Evolutionary conservation across 2,113 vertebrate species (phyloP).

Genomic region (Himantopus leucocephalus): DNA sequence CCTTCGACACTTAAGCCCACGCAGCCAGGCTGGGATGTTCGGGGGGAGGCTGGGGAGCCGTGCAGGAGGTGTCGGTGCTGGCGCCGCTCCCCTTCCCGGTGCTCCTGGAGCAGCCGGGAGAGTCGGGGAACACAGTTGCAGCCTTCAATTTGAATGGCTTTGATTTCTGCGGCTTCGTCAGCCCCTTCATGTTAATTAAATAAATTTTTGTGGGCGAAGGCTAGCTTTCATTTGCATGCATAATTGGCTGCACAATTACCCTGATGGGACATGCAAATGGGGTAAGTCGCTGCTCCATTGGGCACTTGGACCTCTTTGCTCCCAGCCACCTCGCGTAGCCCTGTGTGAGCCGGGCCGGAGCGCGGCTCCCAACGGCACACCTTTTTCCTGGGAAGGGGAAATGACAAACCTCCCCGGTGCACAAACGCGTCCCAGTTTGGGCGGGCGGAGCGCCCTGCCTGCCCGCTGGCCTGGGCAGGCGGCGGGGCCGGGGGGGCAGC

Average conservation of each 20-base stretch:
- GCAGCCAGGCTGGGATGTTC: rapidly evolving
- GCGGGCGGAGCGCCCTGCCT: not conserved
- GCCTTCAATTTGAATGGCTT: conserved; percentile 66
- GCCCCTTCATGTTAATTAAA: conserved; percentile 53
- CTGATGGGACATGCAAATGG: conserved; percentile 15
- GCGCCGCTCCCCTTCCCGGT: not conserved
- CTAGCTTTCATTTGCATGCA: conserved; percentile 1
- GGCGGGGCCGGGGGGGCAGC: rapidly evolving
- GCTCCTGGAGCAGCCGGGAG: not conserved
- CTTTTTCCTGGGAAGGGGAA: not conserved
- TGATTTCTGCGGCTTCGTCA: not conserved
- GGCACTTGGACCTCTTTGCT: not conserved
- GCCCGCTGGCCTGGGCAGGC: not conserved
- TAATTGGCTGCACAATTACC: conserved; percentile 41
- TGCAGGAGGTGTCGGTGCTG: not conserved
- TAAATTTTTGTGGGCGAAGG: conserved; percentile 24
- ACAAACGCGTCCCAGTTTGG: not conserved
- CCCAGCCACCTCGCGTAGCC: not conserved
- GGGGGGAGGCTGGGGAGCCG: not conserved
- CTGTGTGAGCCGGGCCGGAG: not conserved
- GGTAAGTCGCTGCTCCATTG: not conserved
- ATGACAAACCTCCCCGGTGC: not conserved
- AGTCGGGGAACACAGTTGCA: not conserved
- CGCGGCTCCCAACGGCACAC: not conserved
- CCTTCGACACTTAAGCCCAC: not conserved